Evolutionary conservation across 1,140 invertebrate genomes (phyloP).

Genomic region (Triops longicaudatus): DNA sequence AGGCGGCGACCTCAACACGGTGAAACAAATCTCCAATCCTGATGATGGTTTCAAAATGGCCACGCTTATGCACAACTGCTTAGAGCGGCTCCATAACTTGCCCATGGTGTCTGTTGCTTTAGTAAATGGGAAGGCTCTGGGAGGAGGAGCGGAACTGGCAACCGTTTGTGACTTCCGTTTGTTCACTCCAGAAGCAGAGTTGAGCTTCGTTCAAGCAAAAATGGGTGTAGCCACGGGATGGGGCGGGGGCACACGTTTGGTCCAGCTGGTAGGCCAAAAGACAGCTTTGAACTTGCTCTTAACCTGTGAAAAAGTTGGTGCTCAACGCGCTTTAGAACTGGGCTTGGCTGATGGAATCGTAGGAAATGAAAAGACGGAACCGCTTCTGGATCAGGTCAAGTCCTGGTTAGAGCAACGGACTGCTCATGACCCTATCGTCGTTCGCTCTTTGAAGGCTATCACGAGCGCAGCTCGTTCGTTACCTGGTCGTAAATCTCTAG

Average conservation of each 20-base stretch:
- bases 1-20: constrained; percentile 49
- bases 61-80: constrained; percentile 45
- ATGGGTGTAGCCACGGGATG: constrained; percentile 52
- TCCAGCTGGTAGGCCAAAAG: constrained; percentile 40
- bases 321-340: constrained; percentile 38
- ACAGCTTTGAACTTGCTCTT: constrained; percentile 44
- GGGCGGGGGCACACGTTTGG: constrained; percentile 46
- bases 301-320: constrained; percentile 39
- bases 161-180: constrained; percentile 50
- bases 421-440: constrained; percentile 34
- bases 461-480: constrained; percentile 33
- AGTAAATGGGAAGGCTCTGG: constrained; percentile 48
- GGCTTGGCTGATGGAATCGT: constrained; percentile 40
- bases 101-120: constrained; percentile 47
- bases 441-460: constrained; percentile 42
- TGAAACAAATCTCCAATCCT: constrained; percentile 37
- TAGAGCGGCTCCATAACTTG: constrained; percentile 42
- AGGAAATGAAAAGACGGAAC: constrained; percentile 24
- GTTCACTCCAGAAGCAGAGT: constrained; percentile 39
- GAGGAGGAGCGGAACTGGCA: constrained; percentile 52
- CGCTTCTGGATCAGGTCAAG: constrained; percentile 33
- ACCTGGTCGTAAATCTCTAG: constrained; percentile 34
- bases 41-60: constrained; percentile 44
- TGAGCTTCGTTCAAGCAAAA: constrained; percentile 50
- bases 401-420: constrained; percentile 40